Evolutionary conservation across 2,113 vertebrate genomes (phyloP).

Genomic region (Rynchops niger): DNA sequence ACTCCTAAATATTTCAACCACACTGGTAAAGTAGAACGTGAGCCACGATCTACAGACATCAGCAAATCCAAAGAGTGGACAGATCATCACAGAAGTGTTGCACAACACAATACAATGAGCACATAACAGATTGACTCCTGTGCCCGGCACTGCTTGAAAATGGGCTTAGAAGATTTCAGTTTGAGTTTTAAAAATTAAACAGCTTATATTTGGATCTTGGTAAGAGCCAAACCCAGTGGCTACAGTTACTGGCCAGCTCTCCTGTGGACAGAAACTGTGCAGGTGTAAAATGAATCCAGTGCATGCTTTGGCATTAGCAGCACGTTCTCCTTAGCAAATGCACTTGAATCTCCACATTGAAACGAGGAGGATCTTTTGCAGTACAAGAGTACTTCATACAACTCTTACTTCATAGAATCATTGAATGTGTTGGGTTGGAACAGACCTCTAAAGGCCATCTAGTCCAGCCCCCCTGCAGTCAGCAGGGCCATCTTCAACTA

Average conservation of each 20-base stretch:
- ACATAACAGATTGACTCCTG: neutral
- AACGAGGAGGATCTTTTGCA: neutral
- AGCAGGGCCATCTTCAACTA: no score
- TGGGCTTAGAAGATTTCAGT: neutral
- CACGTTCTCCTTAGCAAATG: neutral
- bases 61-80: neutral
- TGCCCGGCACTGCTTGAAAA: neutral
- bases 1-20: neutral
- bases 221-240: neutral
- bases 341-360: neutral
- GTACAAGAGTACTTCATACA: neutral
- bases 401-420: neutral
- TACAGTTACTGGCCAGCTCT: neutral
- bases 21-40: neutral
- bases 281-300: neutral
- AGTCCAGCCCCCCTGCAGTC: no score
- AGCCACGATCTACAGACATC: neutral
- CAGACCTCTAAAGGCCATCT: no score
- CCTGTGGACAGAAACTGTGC: neutral
- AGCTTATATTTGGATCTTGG: neutral
- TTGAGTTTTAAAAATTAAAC: neutral
- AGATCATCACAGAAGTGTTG: neutral
- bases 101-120: rapidly evolving
- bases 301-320: neutral
- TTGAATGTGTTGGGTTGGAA: no score